Evolutionary conservation across 1,140 invertebrate genomes (phyloP).

Genomic region (Bombyx mori): DNA sequence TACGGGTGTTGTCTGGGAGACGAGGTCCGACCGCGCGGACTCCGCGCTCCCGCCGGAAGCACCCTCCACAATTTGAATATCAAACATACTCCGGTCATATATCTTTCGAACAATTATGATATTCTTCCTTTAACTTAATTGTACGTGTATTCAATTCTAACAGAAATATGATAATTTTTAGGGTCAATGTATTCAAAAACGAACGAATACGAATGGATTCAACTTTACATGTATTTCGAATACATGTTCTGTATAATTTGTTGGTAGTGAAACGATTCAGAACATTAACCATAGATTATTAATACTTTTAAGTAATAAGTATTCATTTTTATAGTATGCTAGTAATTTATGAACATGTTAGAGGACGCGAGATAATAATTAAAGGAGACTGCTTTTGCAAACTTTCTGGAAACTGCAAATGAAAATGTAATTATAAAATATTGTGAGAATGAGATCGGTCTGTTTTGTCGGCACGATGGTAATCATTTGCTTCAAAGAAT

Average conservation of each 20-base stretch:
- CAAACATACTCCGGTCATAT: conserved; percentile 64
- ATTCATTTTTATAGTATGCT: no score
- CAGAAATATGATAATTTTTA: conserved; percentile 35
- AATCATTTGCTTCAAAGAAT: conserved; percentile 54
- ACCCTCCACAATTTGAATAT: conserved; percentile 64
- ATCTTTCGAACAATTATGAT: conserved; percentile 67
- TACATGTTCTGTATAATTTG: background rate
- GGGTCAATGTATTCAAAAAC: conserved; percentile 26
- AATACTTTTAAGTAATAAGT: no score
- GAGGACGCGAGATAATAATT: no score
- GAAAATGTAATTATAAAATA: conserved; percentile 32
- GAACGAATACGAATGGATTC: background rate
- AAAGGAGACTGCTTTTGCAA: no score
- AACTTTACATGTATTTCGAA: no score
- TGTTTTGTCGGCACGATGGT: conserved; percentile 23
- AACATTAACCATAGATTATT: no score
- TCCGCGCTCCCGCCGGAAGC: conserved; percentile 55
- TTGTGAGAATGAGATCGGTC: conserved; percentile 27
- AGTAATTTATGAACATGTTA: no score
- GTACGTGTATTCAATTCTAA: conserved; percentile 51
- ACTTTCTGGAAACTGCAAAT: conserved; percentile 2
- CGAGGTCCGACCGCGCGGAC: conserved; percentile 21
- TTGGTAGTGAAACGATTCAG: no score
- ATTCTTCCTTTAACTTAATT: conserved; percentile 62
- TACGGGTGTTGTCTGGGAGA: conserved; percentile 50